These are phyloP conservation scores for Machimus rusticus DNA, from an alignment of 2,888 invertebrate species.

Conservation along the genomic window DNA sequence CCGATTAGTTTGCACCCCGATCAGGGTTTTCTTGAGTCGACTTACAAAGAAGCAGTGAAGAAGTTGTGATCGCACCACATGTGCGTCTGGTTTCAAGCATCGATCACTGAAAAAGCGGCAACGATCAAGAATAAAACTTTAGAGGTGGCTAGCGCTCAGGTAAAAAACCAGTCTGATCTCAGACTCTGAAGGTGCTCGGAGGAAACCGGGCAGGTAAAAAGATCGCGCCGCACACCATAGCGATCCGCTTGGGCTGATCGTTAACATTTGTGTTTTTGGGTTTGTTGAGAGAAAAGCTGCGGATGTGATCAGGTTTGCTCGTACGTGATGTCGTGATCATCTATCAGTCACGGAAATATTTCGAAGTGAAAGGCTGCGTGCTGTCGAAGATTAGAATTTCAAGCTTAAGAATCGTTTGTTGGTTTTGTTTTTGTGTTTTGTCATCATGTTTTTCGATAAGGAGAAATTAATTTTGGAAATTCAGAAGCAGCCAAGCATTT, in stretches of 20 bases:
- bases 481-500: not conserved
- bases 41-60: too few relatives aligned
- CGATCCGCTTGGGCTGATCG: not conserved
- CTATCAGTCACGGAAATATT: not conserved
- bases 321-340: not conserved
- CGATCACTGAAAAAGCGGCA: not conserved
- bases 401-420: too few relatives aligned
- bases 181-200: not conserved
- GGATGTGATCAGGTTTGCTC: not conserved
- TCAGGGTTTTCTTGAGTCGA: too few relatives aligned
- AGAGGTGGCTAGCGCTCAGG: not conserved
- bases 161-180: not conserved
- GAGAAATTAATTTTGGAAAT: not conserved
- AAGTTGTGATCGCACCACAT: too few relatives aligned
- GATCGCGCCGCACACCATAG: not conserved
- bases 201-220: not conserved
- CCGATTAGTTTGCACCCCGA: too few relatives aligned
- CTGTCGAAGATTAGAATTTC: too few relatives aligned
- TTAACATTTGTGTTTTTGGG: not conserved
- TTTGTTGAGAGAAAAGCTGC: not conserved
- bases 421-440: not conserved
- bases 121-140: not conserved
- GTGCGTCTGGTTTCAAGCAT: not conserved
- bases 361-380: not conserved
- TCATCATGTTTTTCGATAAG: not conserved